Evolutionary conservation across 2,888 invertebrate genomes (phyloP).

Genomic region (Teleiodes luculella): DNA sequence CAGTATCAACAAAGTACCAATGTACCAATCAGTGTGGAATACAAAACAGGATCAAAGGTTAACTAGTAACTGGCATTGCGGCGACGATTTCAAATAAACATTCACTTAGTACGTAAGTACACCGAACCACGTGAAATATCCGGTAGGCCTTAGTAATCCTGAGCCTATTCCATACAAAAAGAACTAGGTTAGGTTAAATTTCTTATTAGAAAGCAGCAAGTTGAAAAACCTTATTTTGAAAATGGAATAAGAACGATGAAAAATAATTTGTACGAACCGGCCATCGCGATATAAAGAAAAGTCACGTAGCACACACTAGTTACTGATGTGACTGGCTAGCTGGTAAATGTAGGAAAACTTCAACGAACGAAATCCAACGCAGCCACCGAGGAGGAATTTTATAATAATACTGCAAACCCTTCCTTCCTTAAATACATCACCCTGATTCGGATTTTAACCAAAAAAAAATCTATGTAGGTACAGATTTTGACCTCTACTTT

Average conservation of each 20-base stretch:
- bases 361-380: not conserved
- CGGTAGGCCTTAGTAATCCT: not conserved
- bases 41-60: conserved; percentile 23
- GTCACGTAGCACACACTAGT: conserved; percentile 37
- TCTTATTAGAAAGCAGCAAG: conserved; percentile 5
- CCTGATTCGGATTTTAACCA: too few species aligned
- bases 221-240: conserved; percentile 15
- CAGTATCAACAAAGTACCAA: conserved; percentile 2
- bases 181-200: conserved; percentile 4
- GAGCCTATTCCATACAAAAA: too few species aligned
- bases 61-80: conserved; percentile 8
- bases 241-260: conserved; percentile 22
- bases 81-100: conserved; percentile 19
- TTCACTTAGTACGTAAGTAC: not conserved
- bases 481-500: too few species aligned
- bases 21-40: conserved; percentile 3
- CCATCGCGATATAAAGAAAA: conserved; percentile 42
- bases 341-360: not conserved
- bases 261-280: conserved; percentile 44
- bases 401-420: too few species aligned
- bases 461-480: too few species aligned
- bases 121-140: not conserved
- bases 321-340: conserved; percentile 16
- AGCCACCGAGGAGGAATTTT: too few species aligned
- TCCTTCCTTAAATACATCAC: too few species aligned